Evolutionary conservation across 2,888 invertebrate species (phyloP).

Genomic region (Euphydryas editha): DNA sequence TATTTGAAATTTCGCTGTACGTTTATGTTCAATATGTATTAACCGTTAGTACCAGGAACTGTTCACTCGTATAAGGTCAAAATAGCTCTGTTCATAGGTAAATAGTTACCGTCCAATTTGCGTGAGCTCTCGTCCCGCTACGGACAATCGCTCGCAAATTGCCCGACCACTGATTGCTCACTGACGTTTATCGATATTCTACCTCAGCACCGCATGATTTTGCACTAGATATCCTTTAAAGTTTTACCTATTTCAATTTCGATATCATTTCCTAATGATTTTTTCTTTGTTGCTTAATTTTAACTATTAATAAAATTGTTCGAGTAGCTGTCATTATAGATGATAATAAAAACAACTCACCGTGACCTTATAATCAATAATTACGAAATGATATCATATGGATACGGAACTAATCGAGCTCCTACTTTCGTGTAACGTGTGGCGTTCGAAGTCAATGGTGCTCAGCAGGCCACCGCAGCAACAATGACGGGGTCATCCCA

Average conservation of each 20-base stretch:
- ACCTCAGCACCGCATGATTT: constrained; percentile 43
- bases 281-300: constrained; percentile 10
- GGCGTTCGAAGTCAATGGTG: constrained; percentile 56
- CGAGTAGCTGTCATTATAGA: constrained; percentile 28
- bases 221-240: constrained; percentile 37
- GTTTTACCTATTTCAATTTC: constrained; percentile 10
- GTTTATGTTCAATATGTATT: neutral
- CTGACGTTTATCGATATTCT: constrained; percentile 80
- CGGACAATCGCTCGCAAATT: constrained; percentile 80
- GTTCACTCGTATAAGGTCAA: constrained; percentile 50
- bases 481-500: constrained; percentile 76
- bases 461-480: constrained; percentile 62
- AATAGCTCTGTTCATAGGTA: constrained; percentile 64
- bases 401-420: constrained; percentile 75
- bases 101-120: constrained; percentile 69
- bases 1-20: constrained; percentile 1
- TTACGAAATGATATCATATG: constrained; percentile 71
- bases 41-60: constrained; percentile 38
- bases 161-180: constrained; percentile 73
- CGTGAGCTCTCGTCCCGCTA: constrained; percentile 70
- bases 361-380: constrained; percentile 81
- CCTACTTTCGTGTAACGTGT: constrained; percentile 54
- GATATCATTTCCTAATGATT: neutral
- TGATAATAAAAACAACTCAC: constrained; percentile 44
- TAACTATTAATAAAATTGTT: constrained; percentile 31